Conservation (phyloP, 2,797 vertebrate species). For the Heterohyrax brucei region DNA sequence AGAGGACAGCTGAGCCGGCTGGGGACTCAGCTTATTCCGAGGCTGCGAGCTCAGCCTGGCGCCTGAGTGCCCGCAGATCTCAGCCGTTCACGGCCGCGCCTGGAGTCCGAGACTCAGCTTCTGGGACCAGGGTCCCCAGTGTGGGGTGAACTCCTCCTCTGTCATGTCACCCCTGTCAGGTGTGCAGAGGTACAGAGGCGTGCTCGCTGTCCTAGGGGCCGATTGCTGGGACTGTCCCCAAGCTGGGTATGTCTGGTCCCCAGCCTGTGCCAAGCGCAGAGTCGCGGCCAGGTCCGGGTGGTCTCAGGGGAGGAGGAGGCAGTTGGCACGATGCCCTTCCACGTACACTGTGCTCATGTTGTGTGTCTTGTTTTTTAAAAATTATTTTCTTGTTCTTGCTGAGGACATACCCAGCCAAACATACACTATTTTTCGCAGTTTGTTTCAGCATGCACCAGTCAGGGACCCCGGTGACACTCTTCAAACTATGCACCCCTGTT, state of each 20-base stretch:
- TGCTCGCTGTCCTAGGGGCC: not conserved
- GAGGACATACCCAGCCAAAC: too few species aligned
- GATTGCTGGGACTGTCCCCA: not conserved
- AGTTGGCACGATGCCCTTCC: too few species aligned
- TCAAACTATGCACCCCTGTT: too few species aligned
- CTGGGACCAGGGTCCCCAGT: conserved; percentile 82
- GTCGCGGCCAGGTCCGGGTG: conserved; percentile 53
- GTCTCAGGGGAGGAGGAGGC: not conserved
- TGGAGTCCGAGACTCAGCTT: conserved; percentile 82
- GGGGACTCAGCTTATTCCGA: conserved; percentile 66
- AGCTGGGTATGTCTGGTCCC: too few species aligned
- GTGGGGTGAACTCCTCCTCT: conserved; percentile 78
- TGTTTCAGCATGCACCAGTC: too few species aligned
- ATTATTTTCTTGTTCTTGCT: too few species aligned
- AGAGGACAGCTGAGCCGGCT: conserved; percentile 74
- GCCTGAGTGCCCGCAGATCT: conserved; percentile 85
- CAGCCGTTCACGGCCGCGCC: conserved; percentile 85
- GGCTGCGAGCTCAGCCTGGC: conserved; percentile 80
- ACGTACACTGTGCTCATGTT: too few species aligned
- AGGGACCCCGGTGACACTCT: too few species aligned
- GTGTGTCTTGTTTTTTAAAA: too few species aligned
- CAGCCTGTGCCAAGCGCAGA: not conserved
- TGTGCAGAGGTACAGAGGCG: conserved; percentile 72
- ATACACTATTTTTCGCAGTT: too few species aligned
- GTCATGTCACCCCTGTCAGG: not conserved